Evolutionary conservation across 2,888 invertebrate species (phyloP).

Genomic region (Drosophila subsilvestris): DNA sequence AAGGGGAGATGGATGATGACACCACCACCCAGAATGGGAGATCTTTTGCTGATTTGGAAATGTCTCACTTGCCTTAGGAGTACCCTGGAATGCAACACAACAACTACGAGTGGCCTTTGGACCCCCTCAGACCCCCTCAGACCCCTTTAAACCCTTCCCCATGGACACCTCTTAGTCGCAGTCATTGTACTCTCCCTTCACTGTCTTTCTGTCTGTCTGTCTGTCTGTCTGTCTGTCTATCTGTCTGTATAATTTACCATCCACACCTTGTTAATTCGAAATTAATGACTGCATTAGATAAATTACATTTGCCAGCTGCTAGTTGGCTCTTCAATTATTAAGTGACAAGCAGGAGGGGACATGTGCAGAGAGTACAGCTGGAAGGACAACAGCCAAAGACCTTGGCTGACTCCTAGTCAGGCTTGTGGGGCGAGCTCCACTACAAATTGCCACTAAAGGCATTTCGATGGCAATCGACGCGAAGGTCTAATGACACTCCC

Average conservation of each 20-base stretch:
- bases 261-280: conserved; percentile 86
- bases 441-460: conserved; percentile 59
- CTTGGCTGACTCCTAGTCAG: background rate
- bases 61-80: background rate
- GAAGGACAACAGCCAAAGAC: background rate
- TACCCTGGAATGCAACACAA: background rate
- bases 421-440: too few species aligned
- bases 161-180: background rate
- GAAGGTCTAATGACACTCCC: conserved; percentile 39
- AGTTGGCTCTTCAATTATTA: conserved; percentile 56
- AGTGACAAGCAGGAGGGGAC: conserved; percentile 51
- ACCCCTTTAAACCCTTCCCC: background rate
- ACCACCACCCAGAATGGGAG: conserved; percentile 1
- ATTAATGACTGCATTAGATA: conserved; percentile 85
- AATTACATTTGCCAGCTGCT: conserved; percentile 68
- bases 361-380: conserved; percentile 6
- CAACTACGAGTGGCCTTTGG: background rate
- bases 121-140: too few species aligned
- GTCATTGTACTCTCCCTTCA: background rate
- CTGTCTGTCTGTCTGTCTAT: conserved; percentile 16
- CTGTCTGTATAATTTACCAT: conserved; percentile 74
- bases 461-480: conserved; percentile 65
- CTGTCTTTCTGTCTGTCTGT: background rate
- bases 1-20: conserved; percentile 7
- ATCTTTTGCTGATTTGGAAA: background rate